Base-by-base conservation (phyloP, 1,140 invertebrate genomes). In the Apis florea region DNA sequence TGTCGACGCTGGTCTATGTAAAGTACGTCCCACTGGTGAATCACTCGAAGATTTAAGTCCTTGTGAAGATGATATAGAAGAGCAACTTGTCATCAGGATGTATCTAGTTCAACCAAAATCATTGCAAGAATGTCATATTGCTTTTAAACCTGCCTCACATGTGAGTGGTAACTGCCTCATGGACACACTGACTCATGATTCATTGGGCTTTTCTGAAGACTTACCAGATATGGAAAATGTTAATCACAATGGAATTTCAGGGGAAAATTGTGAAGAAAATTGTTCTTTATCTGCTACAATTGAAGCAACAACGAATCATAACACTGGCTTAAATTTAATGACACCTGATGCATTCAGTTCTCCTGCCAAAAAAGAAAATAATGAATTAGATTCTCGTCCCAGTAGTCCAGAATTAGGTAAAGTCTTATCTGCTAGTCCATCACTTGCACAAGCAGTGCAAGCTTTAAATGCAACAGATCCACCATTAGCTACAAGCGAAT, bases 71-170 rank as follows among this genome's bases (percentile, higher is more conserved):
- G 93, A 93, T 13, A 84, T 66, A 54, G 92, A 94, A 69, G 93
- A 94, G 67, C 91, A 93, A 21, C 78, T 96, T 51, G 94, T 96
- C 8, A 94, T 98, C 31, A 95, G 95, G 67, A 95, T 98, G 94
- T 97, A 96, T 93, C 95, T 98, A 66, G 96, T 98, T 66, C 97
- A 98, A 91, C 97, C 97, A 8, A 98, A 98, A 91, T 97, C 97
- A 31, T 92, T 98, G 64, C 97, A 98, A 92, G 96, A 98, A 88
- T 97, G 97, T 90, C 95, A 96, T 88, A 97, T 98, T 76, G 95
- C 95, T 21, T 98, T 97, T 90, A 94, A 95, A 83, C 96, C 96
- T 5, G 95, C 91, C 9, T 84, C 90, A 13, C 89, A 89, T 69
- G 78, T 86, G 54, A 83, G 69, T 40, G 83, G 78, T 51, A 85